phyloP scores from a whole-genome alignment of 2,113 vertebrate species.

The Centropus bengalensis region DNA sequence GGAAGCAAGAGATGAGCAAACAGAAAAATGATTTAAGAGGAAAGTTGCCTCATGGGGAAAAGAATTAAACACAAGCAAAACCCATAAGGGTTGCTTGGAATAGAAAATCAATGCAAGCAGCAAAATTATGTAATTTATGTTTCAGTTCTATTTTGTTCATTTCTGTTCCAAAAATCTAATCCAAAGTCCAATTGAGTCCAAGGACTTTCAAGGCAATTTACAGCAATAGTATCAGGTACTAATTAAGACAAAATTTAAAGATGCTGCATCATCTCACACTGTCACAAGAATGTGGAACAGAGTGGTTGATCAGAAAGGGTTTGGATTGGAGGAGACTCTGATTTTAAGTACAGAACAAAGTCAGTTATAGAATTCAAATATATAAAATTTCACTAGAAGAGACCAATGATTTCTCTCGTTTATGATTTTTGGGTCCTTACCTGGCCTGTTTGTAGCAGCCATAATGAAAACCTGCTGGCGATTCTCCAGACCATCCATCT shows the following conservation, averaged over 20 bases:
- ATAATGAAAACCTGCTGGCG: slow-evolving; percentile 94
- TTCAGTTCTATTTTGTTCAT: not conserved
- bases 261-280: not conserved
- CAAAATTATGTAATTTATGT: not conserved
- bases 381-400: not conserved
- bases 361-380: not conserved
- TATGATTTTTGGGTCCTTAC: slow-evolving; percentile 66
- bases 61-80: not conserved
- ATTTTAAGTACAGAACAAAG: not conserved
- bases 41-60: not conserved
- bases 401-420: not conserved
- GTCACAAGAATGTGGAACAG: not conserved
- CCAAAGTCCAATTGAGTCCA: not conserved
- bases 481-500: slow-evolving; percentile 94
- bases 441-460: slow-evolving; percentile 97
- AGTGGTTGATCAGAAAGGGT: not conserved
- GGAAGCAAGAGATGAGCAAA: not conserved
- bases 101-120: not conserved
- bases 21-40: not conserved
- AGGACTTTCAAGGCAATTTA: not conserved
- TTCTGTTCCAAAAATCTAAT: not conserved
- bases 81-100: not conserved
- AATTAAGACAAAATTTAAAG: not conserved
- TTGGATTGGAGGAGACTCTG: not conserved
- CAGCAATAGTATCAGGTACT: not conserved